Evolutionary conservation across 64 coral and sea anemone genomes (phyloP).

Genomic region (Stichodactyla mertensii): DNA sequence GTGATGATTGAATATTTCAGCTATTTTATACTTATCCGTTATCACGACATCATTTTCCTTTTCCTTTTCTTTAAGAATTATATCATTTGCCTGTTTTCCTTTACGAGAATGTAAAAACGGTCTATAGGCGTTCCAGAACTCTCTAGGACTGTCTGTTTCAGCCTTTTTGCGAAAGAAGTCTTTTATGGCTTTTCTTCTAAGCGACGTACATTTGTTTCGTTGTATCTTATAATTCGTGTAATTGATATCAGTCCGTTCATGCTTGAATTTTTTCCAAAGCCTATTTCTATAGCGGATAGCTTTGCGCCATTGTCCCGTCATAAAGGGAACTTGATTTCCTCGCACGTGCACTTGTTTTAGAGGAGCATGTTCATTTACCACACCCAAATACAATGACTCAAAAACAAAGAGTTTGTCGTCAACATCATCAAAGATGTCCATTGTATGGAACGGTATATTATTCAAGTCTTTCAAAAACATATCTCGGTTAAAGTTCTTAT

Average conservation of each 20-base stretch:
- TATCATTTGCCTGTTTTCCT: constrained; percentile 38
- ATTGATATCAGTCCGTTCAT: constrained; percentile 46
- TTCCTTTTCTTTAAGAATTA: not conserved
- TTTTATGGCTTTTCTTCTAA: constrained; percentile 38
- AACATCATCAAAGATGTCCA: constrained; percentile 48
- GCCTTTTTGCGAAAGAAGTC: constrained; percentile 42
- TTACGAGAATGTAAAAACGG: constrained; percentile 45
- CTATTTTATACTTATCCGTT: constrained; percentile 41
- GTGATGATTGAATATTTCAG: constrained; percentile 45
- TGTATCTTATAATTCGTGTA: constrained; percentile 34
- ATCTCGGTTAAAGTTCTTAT: constrained; percentile 43
- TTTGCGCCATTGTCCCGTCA: constrained; percentile 49
- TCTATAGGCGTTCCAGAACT: constrained; percentile 40
- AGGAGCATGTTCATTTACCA: constrained; percentile 43
- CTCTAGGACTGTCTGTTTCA: constrained; percentile 10
- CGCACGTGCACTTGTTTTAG: constrained; percentile 38
- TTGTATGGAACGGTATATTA: constrained; percentile 3
- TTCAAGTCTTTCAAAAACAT: constrained; percentile 41
- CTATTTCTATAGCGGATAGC: constrained; percentile 41
- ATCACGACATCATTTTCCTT: constrained; percentile 20
- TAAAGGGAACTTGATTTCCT: constrained; percentile 36
- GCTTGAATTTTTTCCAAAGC: constrained; percentile 50
- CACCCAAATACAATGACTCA: constrained; percentile 36
- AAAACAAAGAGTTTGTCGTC: constrained; percentile 52
- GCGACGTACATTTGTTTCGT: constrained; percentile 38